These are phyloP conservation scores for Colius striatus DNA, from an alignment of 2,113 vertebrate species.

Conservation along the genomic window DNA sequence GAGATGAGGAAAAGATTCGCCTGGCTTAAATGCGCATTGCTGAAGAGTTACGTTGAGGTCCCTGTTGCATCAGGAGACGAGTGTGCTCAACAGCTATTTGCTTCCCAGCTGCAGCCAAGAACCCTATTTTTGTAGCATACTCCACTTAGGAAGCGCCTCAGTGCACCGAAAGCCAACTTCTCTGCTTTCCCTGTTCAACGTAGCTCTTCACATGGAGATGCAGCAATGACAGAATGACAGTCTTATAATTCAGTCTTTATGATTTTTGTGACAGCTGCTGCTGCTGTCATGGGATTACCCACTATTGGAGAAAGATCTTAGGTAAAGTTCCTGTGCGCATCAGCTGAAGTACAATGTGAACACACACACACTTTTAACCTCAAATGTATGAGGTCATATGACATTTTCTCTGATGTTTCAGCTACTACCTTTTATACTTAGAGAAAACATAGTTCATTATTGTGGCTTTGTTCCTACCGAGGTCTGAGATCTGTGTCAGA, in stretches of 20 bases:
- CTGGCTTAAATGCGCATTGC: background rate
- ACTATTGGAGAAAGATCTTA: background rate
- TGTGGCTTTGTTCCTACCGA: background rate
- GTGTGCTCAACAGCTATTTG: background rate
- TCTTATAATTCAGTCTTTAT: background rate
- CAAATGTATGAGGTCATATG: background rate
- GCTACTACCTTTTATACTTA: background rate
- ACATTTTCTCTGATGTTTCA: background rate
- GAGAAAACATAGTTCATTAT: background rate
- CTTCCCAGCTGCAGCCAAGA: background rate
- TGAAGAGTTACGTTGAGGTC: background rate
- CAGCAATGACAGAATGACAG: background rate
- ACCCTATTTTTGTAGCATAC: background rate
- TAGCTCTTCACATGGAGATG: background rate
- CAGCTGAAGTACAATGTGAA: background rate
- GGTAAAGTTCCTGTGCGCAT: background rate
- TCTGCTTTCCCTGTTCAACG: background rate
- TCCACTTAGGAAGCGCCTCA: rapidly evolving
- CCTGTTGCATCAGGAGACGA: background rate
- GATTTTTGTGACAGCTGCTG: background rate
- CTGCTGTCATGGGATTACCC: background rate
- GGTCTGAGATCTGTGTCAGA: background rate
- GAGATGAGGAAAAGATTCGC: background rate
- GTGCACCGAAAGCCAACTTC: background rate
- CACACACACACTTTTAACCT: background rate